phyloP scores from a whole-genome alignment of 2,797 vertebrate genomes.

The Allobates femoralis region DNA sequence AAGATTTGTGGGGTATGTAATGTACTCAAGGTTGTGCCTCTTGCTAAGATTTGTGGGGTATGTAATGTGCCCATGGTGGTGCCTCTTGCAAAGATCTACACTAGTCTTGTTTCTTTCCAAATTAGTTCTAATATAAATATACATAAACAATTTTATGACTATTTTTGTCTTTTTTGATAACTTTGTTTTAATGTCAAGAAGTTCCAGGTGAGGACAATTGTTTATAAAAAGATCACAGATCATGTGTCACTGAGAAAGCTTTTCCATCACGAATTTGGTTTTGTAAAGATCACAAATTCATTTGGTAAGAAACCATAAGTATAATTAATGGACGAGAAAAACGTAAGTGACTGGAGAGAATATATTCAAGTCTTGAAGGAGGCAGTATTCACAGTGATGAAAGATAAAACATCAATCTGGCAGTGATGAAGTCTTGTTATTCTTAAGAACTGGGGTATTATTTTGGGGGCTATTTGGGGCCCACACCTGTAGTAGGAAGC shows the following conservation, averaged over 20 bases:
- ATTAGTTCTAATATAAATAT: neutral
- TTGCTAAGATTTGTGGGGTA: constrained; percentile 4
- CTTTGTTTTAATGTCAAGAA: neutral
- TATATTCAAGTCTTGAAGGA: constrained; percentile 59
- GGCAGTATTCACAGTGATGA: constrained; percentile 62
- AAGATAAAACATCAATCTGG: constrained; percentile 49
- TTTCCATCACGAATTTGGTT: constrained; percentile 56
- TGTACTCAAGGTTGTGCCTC: too few species aligned
- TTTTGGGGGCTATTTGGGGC: constrained; percentile 13
- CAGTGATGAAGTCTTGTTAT: constrained; percentile 44
- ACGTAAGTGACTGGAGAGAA: constrained; percentile 8
- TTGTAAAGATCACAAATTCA: constrained; percentile 34
- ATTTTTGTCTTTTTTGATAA: neutral
- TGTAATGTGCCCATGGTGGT: neutral
- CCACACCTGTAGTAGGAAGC: constrained; percentile 55
- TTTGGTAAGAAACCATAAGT: constrained; percentile 26
- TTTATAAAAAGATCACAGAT: neutral
- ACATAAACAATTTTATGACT: neutral
- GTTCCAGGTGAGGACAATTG: neutral
- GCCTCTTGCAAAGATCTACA: neutral
- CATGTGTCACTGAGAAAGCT: neutral
- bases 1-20: too few species aligned
- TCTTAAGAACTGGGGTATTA: constrained; percentile 13
- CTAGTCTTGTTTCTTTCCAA: neutral
- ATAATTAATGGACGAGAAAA: neutral